Evolutionary conservation across 2,888 invertebrate species (phyloP).

Genomic region (Galerucella calmariensis): DNA sequence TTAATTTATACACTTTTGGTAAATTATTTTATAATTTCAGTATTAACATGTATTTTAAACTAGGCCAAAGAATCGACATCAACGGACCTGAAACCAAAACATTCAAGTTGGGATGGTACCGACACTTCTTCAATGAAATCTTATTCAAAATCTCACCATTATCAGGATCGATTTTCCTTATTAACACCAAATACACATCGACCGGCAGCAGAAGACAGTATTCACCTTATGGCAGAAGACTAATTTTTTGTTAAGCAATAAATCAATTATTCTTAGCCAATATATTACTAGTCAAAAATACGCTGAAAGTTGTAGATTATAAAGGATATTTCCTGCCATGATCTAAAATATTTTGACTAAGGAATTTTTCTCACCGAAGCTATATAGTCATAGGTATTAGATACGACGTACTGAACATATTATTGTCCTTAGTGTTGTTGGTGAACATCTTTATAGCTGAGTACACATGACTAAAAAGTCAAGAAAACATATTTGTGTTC

Average conservation of each 20-base stretch:
- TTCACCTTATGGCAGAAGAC: conserved; percentile 66
- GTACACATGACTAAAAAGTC: too few species aligned
- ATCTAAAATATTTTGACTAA: background rate
- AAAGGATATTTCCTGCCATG: background rate
- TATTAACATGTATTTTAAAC: conserved; percentile 4
- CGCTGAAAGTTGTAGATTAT: background rate
- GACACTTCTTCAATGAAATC: conserved; percentile 58
- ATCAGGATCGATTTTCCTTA: conserved; percentile 67
- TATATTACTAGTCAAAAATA: conserved; percentile 15
- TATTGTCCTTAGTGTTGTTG: too few species aligned
- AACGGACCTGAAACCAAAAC: conserved; percentile 58
- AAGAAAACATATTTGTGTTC: too few species aligned
- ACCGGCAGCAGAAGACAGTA: conserved; percentile 69
- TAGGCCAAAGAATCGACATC: conserved; percentile 56
- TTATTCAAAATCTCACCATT: conserved; percentile 58
- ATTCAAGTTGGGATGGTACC: conserved; percentile 60
- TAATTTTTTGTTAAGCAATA: conserved; percentile 42
- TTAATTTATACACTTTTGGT: background rate
- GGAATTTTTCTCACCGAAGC: too few species aligned
- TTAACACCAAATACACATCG: conserved; percentile 68
- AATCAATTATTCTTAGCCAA: conserved; percentile 13
- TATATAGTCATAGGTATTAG: too few species aligned
- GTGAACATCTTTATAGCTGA: too few species aligned
- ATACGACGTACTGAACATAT: too few species aligned
- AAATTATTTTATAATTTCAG: background rate